phyloP scores from a whole-genome alignment of 2,888 invertebrate species.

The Bombylius major region DNA sequence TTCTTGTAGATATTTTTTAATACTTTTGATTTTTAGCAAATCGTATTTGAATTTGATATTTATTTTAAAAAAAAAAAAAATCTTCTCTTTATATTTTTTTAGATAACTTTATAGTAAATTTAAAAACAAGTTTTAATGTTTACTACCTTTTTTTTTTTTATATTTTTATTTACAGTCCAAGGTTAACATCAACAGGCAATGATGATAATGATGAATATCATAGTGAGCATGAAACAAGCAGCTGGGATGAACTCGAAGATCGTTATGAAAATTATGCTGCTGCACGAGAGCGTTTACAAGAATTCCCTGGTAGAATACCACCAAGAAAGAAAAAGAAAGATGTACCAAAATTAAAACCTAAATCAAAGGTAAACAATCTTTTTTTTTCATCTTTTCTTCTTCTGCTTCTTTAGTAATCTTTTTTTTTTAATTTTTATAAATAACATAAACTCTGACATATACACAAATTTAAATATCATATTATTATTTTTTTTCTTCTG shows the following conservation, averaged over 20 bases:
- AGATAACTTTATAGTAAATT: not conserved
- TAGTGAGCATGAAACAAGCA: conserved; percentile 35
- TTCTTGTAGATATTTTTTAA: no score
- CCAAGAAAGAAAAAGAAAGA: conserved; percentile 36
- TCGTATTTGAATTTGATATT: no score
- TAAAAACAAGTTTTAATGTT: no score
- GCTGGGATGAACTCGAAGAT: conserved; percentile 36
- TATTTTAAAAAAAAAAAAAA: no score
- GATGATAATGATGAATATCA: conserved; percentile 33
- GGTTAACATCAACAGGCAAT: conserved; percentile 35
- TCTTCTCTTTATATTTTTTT: no score
- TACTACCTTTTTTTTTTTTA: not conserved
- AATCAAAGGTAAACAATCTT: conserved; percentile 22
- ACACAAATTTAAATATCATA: no score
- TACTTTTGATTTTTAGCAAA: no score
- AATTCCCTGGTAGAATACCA: conserved; percentile 36
- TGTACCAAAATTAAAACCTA: conserved; percentile 23
- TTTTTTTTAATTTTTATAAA: no score
- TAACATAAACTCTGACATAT: no score
- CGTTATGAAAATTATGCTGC: conserved; percentile 35
- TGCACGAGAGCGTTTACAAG: conserved; percentile 35
- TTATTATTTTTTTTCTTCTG: no score
- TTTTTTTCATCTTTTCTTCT: no score
- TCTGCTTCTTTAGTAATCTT: no score
- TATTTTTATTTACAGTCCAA: conserved; percentile 24